Evolutionary conservation across 1,140 invertebrate species (phyloP).

Genomic region (Calephelis virginiensis): DNA sequence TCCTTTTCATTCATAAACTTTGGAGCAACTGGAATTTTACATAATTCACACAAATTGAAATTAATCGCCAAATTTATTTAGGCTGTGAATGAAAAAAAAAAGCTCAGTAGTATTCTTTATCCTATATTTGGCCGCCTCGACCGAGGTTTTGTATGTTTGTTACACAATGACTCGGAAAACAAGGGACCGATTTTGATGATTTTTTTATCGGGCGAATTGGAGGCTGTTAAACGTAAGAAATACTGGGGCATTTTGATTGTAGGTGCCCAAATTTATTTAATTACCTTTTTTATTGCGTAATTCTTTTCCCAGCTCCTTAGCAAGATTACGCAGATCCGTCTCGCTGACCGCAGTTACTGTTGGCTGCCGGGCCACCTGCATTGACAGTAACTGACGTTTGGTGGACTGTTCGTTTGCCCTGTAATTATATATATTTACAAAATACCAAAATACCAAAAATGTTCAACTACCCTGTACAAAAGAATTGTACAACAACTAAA

Average conservation of each 20-base stretch:
- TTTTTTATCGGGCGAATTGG: too few species aligned
- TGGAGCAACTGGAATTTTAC: conserved; percentile 47
- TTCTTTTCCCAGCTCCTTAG: conserved; percentile 45
- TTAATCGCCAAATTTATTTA: background rate
- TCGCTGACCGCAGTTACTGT: conserved; percentile 46
- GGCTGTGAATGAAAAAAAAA: too few species aligned
- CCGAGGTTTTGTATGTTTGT: too few species aligned
- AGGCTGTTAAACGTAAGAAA: too few species aligned
- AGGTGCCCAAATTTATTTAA: too few species aligned
- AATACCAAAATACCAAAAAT: too few species aligned
- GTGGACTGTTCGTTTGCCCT: conserved; percentile 54
- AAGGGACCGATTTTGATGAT: too few species aligned
- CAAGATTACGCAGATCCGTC: conserved; percentile 44
- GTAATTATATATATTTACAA: conserved; percentile 25
- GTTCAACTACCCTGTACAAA: too few species aligned
- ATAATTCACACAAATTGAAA: background rate
- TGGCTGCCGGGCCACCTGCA: conserved; percentile 51
- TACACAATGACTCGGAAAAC: too few species aligned
- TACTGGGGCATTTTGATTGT: too few species aligned
- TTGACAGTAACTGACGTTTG: conserved; percentile 55
- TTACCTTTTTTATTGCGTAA: conserved; percentile 47
- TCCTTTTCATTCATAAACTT: conserved; percentile 69
- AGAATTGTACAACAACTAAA: too few species aligned
- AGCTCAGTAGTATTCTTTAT: conserved; percentile 1
- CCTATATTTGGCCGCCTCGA: too few species aligned